phyloP scores from a whole-genome alignment of 2,888 invertebrate genomes.

The Epirrita christyi region DNA sequence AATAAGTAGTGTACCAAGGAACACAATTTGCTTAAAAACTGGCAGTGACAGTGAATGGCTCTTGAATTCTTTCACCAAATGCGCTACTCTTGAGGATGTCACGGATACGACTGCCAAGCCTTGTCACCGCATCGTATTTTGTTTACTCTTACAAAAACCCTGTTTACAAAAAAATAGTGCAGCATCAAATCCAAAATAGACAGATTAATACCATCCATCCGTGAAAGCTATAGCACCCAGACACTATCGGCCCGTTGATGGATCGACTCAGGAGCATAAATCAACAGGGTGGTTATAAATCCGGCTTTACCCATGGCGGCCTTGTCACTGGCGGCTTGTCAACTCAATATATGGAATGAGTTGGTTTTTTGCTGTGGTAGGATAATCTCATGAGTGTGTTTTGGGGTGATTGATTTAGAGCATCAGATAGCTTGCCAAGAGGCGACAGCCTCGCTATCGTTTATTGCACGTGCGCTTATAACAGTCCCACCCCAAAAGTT shows the following conservation, averaged over 20 bases:
- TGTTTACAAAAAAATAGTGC: neutral
- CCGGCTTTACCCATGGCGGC: constrained; percentile 42
- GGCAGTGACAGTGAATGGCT: too few relatives aligned
- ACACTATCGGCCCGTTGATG: constrained; percentile 55
- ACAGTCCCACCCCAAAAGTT: too few relatives aligned
- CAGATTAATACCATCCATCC: constrained; percentile 25
- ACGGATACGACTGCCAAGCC: too few relatives aligned
- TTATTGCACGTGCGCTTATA: too few relatives aligned
- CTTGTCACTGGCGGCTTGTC: constrained; percentile 39
- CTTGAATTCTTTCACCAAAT: too few relatives aligned
- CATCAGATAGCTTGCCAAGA: neutral
- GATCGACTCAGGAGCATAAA: constrained; percentile 58
- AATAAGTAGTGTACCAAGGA: too few relatives aligned
- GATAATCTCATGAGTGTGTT: constrained; percentile 3
- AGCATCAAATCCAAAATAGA: constrained; percentile 20
- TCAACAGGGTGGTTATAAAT: constrained; percentile 56
- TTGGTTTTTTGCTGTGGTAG: neutral
- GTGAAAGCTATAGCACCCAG: constrained; percentile 26
- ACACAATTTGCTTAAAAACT: too few relatives aligned
- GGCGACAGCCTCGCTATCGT: neutral
- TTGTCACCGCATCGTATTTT: too few relatives aligned
- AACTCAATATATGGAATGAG: constrained; percentile 1
- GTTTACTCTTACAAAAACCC: neutral
- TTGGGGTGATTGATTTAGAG: constrained; percentile 1
- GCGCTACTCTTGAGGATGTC: too few relatives aligned